phyloP scores from a whole-genome alignment of 2,113 vertebrate species.

The Chionis minor region DNA sequence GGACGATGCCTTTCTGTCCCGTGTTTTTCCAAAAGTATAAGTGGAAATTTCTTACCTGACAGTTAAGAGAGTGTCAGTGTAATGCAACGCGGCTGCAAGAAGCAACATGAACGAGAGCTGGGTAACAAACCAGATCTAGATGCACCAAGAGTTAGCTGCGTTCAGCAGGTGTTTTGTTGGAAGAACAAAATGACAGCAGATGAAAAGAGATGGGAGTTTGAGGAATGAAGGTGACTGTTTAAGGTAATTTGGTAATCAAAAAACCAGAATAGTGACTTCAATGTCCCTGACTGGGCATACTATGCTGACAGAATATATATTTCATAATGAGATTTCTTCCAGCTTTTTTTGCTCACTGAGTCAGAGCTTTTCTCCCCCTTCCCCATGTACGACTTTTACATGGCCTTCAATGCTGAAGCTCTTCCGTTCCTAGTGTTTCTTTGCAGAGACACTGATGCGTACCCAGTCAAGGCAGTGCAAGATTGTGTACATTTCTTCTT shows the following conservation, averaged over 20 bases:
- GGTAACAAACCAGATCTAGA: not conserved
- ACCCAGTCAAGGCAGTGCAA: not conserved
- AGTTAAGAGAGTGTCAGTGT: not conserved
- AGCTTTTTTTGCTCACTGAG: not conserved
- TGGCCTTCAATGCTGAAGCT: not conserved
- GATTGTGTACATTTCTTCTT: not conserved
- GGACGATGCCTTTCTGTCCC: not conserved
- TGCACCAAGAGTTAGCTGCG: not conserved
- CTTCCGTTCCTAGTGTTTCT: not conserved
- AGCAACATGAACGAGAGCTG: not conserved
- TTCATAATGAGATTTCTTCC: not conserved
- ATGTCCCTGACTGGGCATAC: not conserved
- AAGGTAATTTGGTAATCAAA: not conserved
- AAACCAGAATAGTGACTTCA: not conserved
- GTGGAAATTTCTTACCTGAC: conserved; percentile 16
- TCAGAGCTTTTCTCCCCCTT: not conserved
- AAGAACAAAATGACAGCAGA: not conserved
- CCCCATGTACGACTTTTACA: not conserved
- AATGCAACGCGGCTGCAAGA: not conserved
- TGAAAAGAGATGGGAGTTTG: not conserved
- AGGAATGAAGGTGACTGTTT: not conserved
- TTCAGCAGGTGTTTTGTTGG: not conserved
- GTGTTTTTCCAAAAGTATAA: not conserved
- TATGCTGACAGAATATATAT: not conserved
- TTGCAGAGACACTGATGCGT: not conserved